A percentile compares a stretch with the other conserved stretches of the same genome.
Evolutionary conservation across 37 sponge, comb jelly and placozoan genomes (phyloP).

Genomic region (Spongia lamella): DNA sequence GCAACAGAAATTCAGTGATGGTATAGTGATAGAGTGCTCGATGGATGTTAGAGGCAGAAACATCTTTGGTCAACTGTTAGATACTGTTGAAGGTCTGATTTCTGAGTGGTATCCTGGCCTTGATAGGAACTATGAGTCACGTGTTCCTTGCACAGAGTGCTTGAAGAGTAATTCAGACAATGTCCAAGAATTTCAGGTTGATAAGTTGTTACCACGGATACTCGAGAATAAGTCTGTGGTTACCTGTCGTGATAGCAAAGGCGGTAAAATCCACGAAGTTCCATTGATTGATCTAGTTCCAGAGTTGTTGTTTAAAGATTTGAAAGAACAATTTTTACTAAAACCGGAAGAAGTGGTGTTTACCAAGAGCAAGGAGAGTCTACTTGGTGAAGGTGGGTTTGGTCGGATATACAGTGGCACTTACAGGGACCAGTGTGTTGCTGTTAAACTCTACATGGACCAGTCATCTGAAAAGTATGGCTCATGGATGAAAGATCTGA

Average conservation of each 20-base stretch:
- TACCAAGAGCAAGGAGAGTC: conserved; percentile 3
- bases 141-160: conserved; percentile 22
- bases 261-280: background rate
- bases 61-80: conserved; percentile 41
- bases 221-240: background rate
- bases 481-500: conserved; percentile 17
- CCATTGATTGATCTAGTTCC: conserved; percentile 39
- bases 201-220: background rate
- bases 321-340: conserved; percentile 31
- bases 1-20: background rate
- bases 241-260: conserved; percentile 6
- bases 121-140: background rate
- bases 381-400: conserved; percentile 32
- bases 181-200: conserved; percentile 3
- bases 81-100: conserved; percentile 26
- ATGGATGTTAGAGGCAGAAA: conserved; percentile 14
- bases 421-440: conserved; percentile 81
- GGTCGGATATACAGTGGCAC: conserved; percentile 78
- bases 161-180: background rate
- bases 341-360: conserved; percentile 26
- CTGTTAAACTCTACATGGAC: conserved; percentile 72
- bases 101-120: conserved; percentile 54
- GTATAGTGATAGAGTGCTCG: conserved; percentile 25
- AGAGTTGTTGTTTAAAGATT: conserved; percentile 44
- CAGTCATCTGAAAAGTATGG: background rate